These are phyloP conservation scores for Poeciliopsis turneri DNA, from an alignment of 2,797 vertebrate genomes.

Conservation along the genomic window DNA sequence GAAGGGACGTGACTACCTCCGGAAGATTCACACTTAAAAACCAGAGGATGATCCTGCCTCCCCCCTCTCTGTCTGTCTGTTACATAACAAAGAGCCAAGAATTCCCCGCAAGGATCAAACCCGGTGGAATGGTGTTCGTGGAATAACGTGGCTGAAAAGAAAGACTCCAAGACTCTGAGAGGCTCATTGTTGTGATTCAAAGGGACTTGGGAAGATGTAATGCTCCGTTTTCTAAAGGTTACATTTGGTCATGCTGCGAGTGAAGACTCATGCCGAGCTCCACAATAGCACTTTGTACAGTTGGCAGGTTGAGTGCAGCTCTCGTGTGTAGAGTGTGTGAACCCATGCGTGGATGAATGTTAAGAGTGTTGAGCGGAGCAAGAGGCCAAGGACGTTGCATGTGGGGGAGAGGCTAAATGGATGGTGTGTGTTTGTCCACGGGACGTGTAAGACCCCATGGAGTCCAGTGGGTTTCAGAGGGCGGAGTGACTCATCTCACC, in stretches of 20 bases:
- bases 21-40: constrained; percentile 1
- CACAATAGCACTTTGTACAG: constrained; percentile 23
- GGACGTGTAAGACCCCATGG: constrained; percentile 31
- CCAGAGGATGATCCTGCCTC: constrained; percentile 8
- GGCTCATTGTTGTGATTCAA: constrained; percentile 37
- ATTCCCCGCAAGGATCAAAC: constrained; percentile 26
- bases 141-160: constrained; percentile 49
- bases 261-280: constrained; percentile 3
- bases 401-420: constrained; percentile 13
- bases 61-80: constrained; percentile 18
- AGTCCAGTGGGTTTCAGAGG: constrained; percentile 35
- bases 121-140: constrained; percentile 32
- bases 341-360: constrained; percentile 27
- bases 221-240: constrained; percentile 31
- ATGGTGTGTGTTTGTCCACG: constrained; percentile 17
- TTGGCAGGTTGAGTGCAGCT: constrained; percentile 42
- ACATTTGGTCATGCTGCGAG: constrained; percentile 21
- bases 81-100: constrained; percentile 26
- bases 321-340: constrained; percentile 9
- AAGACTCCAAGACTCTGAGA: constrained; percentile 21
- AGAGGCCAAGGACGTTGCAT: constrained; percentile 22
- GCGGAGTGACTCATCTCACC: constrained; percentile 50
- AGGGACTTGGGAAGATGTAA: constrained; percentile 36
- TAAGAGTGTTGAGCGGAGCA: constrained; percentile 4
- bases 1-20: constrained; percentile 17